These are phyloP conservation scores for Aphelenchoides fujianensis DNA, from an alignment of 1,140 invertebrate genomes.

Conservation along the genomic window DNA sequence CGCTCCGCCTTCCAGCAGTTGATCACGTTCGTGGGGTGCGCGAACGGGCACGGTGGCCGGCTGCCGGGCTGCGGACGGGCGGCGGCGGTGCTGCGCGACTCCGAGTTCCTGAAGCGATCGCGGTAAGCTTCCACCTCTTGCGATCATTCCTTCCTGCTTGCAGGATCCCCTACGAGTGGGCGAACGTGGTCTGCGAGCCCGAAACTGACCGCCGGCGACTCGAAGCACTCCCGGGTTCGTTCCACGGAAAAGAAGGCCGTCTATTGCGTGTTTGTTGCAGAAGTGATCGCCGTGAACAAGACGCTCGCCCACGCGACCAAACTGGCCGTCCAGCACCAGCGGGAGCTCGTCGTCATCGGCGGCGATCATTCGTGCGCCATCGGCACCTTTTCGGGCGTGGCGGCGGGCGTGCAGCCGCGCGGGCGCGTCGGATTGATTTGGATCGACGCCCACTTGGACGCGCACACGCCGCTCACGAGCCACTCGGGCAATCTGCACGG, in stretches of 20 bases:
- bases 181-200: constrained; percentile 14
- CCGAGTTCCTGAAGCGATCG: constrained; percentile 8
- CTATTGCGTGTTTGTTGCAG: constrained; percentile 8
- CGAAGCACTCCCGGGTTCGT: not conserved
- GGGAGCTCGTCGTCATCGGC: constrained; percentile 13
- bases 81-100: not conserved
- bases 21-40: constrained; percentile 11
- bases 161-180: constrained; percentile 3
- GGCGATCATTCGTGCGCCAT: constrained; percentile 44
- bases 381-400: constrained; percentile 53
- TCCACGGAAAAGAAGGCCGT: not conserved
- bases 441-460: constrained; percentile 55
- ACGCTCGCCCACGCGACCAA: constrained; percentile 4
- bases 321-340: not conserved
- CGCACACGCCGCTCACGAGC: constrained; percentile 47
- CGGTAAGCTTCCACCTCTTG: not conserved
- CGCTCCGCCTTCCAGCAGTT: not conserved
- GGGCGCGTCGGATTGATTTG: constrained; percentile 49
- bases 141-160: not conserved
- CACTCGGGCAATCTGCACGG: constrained; percentile 48
- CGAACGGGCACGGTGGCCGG: not conserved
- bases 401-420: constrained; percentile 30
- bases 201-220: not conserved
- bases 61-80: not conserved
- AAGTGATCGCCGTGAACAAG: not conserved